These are phyloP conservation scores for Yponomeuta evonymella DNA, from an alignment of 2,888 invertebrate genomes.

Conservation along the genomic window DNA sequence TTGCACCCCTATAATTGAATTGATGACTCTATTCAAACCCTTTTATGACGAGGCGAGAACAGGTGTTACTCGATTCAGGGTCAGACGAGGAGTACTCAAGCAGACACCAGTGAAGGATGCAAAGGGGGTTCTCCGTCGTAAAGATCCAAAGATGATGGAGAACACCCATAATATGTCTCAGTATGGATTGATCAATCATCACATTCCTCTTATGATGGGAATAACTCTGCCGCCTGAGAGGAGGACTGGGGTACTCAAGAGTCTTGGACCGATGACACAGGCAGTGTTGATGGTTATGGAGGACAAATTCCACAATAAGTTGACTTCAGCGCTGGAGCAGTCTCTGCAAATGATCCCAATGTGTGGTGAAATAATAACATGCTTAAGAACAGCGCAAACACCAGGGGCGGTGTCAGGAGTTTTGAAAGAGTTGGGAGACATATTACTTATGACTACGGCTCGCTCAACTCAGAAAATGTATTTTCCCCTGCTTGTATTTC, in stretches of 20 bases:
- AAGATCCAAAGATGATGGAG: background rate
- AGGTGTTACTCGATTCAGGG: background rate
- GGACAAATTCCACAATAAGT: constrained; percentile 24
- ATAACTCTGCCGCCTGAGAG: constrained; percentile 25
- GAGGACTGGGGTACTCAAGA: constrained; percentile 23
- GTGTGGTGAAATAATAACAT: constrained; percentile 10
- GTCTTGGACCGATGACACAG: constrained; percentile 25
- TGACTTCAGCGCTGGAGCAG: constrained; percentile 20
- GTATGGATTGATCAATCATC: constrained; percentile 22
- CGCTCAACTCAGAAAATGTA: constrained; percentile 27
- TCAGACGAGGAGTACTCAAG: background rate
- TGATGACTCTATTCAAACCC: background rate
- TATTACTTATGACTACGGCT: constrained; percentile 26
- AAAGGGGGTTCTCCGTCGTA: no score
- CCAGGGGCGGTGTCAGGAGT: constrained; percentile 26
- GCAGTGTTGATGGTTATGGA: constrained; percentile 24
- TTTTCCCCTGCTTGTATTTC: constrained; percentile 22
- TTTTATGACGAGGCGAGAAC: background rate
- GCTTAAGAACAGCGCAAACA: constrained; percentile 20
- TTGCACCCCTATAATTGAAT: background rate
- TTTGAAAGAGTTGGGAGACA: constrained; percentile 29
- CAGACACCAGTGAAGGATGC: no score
- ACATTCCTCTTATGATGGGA: constrained; percentile 22
- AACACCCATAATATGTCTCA: constrained; percentile 23
- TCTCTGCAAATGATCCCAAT: constrained; percentile 32